A percentile compares a stretch with the other conserved stretches of the same genome.
Evolutionary conservation across 1,140 invertebrate genomes (phyloP).

Genomic region (Saxidomus purpurata): DNA sequence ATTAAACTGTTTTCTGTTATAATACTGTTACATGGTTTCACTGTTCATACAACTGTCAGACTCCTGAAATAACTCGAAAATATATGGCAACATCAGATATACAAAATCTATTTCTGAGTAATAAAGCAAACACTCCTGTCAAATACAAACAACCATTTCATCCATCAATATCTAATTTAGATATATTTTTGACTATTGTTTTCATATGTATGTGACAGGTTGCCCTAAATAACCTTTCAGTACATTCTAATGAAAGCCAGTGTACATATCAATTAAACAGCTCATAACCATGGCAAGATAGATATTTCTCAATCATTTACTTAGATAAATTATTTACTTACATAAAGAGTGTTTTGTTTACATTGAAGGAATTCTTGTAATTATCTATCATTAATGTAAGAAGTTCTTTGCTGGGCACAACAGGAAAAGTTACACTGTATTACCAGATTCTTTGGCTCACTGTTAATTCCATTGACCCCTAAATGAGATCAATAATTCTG

Average conservation of each 20-base stretch:
- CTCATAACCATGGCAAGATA: background rate
- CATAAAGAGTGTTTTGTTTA: no score
- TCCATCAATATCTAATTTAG: conserved; percentile 22
- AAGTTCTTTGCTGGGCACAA: no score
- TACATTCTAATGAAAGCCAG: background rate
- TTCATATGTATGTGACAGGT: background rate
- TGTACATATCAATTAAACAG: background rate
- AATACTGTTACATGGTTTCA: no score
- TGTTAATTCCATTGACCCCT: background rate
- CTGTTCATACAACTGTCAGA: no score
- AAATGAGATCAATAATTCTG: conserved; percentile 7
- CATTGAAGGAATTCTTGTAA: no score
- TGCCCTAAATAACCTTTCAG: background rate
- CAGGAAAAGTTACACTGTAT: no score
- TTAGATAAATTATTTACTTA: no score
- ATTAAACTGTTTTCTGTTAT: no score
- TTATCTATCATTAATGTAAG: no score
- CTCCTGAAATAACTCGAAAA: no score
- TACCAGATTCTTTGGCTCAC: background rate
- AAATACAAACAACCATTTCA: background rate
- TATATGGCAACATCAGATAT: no score
- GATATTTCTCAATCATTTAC: background rate
- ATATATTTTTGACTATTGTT: background rate
- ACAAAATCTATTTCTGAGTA: background rate
- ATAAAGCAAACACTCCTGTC: background rate